These are phyloP conservation scores for Tetramorium bicarinatum DNA, from an alignment of 2,888 invertebrate species.

Conservation along the genomic window DNA sequence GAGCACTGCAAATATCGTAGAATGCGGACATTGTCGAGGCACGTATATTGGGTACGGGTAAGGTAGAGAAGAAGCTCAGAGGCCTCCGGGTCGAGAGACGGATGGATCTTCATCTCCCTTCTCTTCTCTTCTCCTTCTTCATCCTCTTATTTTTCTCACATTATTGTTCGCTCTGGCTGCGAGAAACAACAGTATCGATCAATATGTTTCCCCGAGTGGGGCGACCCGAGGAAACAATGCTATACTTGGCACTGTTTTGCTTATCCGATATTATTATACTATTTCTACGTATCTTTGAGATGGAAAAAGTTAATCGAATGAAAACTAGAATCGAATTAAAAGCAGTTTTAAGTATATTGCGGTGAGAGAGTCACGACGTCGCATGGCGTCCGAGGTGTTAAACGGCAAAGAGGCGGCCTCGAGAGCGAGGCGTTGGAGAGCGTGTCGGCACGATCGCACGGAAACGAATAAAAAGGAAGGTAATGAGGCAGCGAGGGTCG, in stretches of 20 bases:
- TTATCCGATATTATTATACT: neutral
- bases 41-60: conserved; percentile 47
- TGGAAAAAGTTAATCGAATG: neutral
- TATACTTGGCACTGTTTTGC: conserved; percentile 37
- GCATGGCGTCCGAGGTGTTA: neutral
- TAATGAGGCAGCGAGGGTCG: conserved; percentile 81
- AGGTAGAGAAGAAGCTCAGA: conserved; percentile 27
- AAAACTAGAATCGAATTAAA: neutral
- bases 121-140: conserved; percentile 11
- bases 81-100: conserved; percentile 52
- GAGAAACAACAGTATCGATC: conserved; percentile 50
- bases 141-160: conserved; percentile 51
- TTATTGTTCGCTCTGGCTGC: conserved; percentile 47
- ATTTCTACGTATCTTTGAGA: neutral
- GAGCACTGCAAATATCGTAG: conserved; percentile 58
- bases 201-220: conserved; percentile 45
- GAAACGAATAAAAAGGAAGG: conserved; percentile 71
- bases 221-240: conserved; percentile 40
- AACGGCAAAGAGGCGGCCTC: neutral
- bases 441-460: conserved; percentile 32
- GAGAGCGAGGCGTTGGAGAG: neutral
- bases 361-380: neutral
- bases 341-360: neutral
- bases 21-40: conserved; percentile 63
- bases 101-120: conserved; percentile 50